These are phyloP conservation scores for Xenotilapia flavipinnis DNA, from an alignment of 2,113 vertebrate species.

Conservation along the genomic window DNA sequence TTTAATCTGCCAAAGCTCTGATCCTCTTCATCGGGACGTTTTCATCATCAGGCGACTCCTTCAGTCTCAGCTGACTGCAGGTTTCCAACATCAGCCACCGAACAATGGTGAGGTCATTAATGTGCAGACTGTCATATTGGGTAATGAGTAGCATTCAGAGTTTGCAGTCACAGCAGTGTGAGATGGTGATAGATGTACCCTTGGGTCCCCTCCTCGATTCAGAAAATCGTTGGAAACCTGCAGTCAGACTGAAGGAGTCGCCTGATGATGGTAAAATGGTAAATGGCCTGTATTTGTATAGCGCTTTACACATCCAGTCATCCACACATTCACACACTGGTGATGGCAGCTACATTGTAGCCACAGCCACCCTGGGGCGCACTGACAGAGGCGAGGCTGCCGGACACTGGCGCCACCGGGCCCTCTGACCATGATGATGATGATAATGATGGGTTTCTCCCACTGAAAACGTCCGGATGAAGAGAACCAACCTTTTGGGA, in stretches of 20 bases:
- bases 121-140: background rate
- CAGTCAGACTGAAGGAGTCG: background rate
- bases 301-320: no score
- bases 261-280: background rate
- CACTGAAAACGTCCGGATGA: background rate
- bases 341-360: background rate
- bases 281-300: background rate
- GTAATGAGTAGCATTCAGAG: background rate
- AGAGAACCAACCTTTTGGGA: background rate
- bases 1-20: background rate
- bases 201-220: background rate
- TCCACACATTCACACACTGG: rapidly evolving
- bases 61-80: background rate
- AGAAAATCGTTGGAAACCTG: background rate
- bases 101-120: background rate
- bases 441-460: background rate
- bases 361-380: rapidly evolving
- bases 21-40: rapidly evolving
- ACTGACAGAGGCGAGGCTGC: background rate
- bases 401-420: background rate
- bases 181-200: background rate
- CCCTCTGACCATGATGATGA: background rate
- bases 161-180: background rate
- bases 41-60: background rate
- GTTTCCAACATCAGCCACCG: background rate